phyloP scores from a whole-genome alignment of 2,888 invertebrate genomes.

The Phytoseiulus persimilis region DNA sequence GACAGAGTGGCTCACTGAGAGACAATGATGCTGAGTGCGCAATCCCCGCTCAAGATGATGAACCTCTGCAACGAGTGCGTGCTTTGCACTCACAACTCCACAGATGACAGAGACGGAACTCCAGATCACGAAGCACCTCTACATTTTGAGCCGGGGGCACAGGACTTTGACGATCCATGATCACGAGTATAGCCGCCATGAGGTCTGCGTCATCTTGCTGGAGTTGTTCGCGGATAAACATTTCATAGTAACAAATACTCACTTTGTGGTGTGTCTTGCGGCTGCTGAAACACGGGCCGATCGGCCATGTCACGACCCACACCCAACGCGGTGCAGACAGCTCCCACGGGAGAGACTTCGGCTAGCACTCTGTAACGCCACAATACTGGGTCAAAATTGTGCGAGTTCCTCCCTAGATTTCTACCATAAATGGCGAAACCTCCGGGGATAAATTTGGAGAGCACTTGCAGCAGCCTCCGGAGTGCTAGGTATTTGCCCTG shows the following conservation, averaged over 20 bases:
- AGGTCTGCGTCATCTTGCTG: neutral
- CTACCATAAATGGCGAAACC: neutral
- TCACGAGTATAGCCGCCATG: neutral
- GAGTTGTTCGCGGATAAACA: neutral
- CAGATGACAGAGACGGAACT: neutral
- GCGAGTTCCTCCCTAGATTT: neutral
- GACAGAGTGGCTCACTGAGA: neutral
- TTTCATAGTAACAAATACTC: neutral
- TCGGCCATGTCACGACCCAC: slow-evolving; percentile 39
- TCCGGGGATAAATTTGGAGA: neutral
- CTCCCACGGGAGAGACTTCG: slow-evolving; percentile 25
- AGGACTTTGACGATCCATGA: neutral
- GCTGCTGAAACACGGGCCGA: slow-evolving; percentile 34
- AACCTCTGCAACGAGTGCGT: neutral
- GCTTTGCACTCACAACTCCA: neutral
- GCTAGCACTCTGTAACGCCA: neutral
- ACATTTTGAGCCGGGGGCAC: neutral
- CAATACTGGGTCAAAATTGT: neutral
- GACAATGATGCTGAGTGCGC: neutral
- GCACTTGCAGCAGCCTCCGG: no score
- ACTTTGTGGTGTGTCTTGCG: slow-evolving; percentile 39
- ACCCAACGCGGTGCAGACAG: slow-evolving; percentile 34
- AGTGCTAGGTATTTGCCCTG: no score
- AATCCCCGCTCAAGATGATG: neutral
- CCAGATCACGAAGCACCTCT: neutral